Percentiles rank a stretch among this genome's conserved stretches.
Conservation (phyloP, 1,140 invertebrate species). For the Anagrus nilaparvatae region DNA sequence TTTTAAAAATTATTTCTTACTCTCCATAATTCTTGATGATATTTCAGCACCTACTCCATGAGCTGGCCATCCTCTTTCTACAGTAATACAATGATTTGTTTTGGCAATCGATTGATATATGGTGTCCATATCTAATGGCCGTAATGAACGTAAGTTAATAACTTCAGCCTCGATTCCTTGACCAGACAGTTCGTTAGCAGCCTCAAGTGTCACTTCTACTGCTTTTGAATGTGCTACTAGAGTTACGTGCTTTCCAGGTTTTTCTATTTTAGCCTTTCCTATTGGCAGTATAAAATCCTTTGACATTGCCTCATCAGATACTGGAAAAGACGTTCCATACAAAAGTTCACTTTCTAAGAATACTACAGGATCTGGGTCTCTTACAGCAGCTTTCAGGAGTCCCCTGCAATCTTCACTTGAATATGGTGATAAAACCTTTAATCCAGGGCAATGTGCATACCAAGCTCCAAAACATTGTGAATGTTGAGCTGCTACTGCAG, state of each 20-base stretch:
- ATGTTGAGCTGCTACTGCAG: conserved; percentile 65
- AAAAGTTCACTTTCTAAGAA: conserved; percentile 64
- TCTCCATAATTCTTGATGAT: conserved; percentile 48
- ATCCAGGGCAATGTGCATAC: conserved; percentile 60
- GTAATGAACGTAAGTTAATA: conserved; percentile 57
- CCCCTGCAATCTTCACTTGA: conserved; percentile 59
- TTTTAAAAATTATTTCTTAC: too few species aligned
- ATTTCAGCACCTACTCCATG: conserved; percentile 63
- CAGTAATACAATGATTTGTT: conserved; percentile 58
- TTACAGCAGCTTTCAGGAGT: conserved; percentile 55
- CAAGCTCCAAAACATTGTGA: conserved; percentile 65
- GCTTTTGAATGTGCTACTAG: conserved; percentile 45
- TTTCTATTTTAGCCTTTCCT: conserved; percentile 70
- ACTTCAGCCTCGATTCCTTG: conserved; percentile 55
- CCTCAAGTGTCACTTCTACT: conserved; percentile 51
- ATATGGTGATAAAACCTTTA: conserved; percentile 60
- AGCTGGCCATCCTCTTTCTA: conserved; percentile 63
- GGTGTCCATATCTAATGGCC: conserved; percentile 56
- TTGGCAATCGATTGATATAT: conserved; percentile 60
- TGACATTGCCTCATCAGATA: conserved; percentile 48
- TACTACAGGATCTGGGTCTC: conserved; percentile 60
- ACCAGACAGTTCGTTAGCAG: conserved; percentile 51
- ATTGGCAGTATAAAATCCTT: conserved; percentile 61
- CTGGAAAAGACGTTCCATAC: conserved; percentile 42
- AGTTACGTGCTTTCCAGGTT: conserved; percentile 55